Conservation (phyloP, 37 sponge, comb jelly and placozoan genomes). For the Theonella swinhoei region DNA sequence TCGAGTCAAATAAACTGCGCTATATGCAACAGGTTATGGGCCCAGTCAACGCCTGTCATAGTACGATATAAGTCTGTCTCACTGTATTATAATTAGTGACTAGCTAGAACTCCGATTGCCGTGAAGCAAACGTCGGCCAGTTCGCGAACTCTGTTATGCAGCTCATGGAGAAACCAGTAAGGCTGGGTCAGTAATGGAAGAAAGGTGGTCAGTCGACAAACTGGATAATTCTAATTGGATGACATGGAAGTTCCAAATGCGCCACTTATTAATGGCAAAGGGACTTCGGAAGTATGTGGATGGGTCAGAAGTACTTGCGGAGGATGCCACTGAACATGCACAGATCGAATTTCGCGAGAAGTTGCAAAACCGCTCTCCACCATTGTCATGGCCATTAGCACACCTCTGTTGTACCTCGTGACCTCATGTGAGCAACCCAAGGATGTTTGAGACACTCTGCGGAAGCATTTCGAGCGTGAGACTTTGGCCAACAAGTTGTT, state of each 20-base stretch:
- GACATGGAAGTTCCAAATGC: slow-evolving; percentile 68
- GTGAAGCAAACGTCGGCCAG: too few relatives aligned
- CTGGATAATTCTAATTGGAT: slow-evolving; percentile 35
- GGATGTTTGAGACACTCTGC: slow-evolving; percentile 10
- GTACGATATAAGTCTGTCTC: neutral
- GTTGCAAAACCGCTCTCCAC: slow-evolving; percentile 42
- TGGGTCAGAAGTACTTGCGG: slow-evolving; percentile 34
- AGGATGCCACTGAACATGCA: slow-evolving; percentile 22
- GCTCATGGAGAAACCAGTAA: neutral
- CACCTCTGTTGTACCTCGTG: slow-evolving; percentile 46
- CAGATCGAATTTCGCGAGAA: slow-evolving; percentile 8
- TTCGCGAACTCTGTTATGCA: too few relatives aligned
- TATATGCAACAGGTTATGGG: slow-evolving; percentile 56
- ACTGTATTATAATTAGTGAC: too few relatives aligned
- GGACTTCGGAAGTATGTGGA: slow-evolving; percentile 50
- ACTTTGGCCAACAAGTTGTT: slow-evolving; percentile 61
- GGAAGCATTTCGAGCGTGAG: slow-evolving; percentile 48
- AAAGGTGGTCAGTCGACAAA: slow-evolving; percentile 16
- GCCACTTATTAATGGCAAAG: slow-evolving; percentile 42
- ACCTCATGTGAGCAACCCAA: slow-evolving; percentile 38
- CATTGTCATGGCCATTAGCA: slow-evolving; percentile 47
- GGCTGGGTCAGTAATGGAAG: neutral
- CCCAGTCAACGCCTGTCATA: slow-evolving; percentile 15
- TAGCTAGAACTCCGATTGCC: too few relatives aligned
- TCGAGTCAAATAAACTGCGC: too few relatives aligned